These are phyloP conservation scores for Salvelinus sp. DNA, from an alignment of 2,113 vertebrate genomes.

Conservation along the genomic window DNA sequence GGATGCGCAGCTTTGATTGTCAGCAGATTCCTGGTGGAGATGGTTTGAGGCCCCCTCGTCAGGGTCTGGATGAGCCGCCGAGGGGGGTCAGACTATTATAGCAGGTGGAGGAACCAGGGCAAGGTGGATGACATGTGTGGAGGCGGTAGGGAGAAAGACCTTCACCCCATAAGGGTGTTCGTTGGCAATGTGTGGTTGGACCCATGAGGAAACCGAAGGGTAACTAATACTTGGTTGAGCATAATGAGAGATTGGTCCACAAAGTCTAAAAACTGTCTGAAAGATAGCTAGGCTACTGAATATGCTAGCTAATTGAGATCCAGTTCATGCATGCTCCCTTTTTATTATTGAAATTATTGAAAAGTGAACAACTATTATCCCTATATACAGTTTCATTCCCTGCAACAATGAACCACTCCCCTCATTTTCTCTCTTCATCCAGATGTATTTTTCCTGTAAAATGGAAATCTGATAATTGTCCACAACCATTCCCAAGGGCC, in stretches of 20 bases:
- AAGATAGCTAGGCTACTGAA: too few relatives aligned
- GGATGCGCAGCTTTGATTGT: conserved; percentile 59
- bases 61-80: neutral
- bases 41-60: conserved; percentile 13
- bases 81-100: conserved; percentile 26
- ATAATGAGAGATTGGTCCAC: too few relatives aligned
- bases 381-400: neutral
- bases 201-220: neutral
- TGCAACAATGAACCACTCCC: neutral
- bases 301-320: too few relatives aligned
- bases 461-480: neutral
- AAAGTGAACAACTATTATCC: neutral
- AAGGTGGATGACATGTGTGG: conserved; percentile 5
- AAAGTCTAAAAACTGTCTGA: too few relatives aligned
- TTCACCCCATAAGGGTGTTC: too few relatives aligned
- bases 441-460: neutral
- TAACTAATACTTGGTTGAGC: neutral
- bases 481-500: conserved; percentile 22
- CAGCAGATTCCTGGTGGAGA: conserved; percentile 46
- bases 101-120: conserved; percentile 12
- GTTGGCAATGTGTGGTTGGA: too few relatives aligned
- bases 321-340: neutral
- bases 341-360: neutral
- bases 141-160: neutral
- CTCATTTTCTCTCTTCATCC: neutral